These are phyloP conservation scores for Bungarus multicinctus DNA, from an alignment of 2,113 vertebrate genomes.

Conservation along the genomic window DNA sequence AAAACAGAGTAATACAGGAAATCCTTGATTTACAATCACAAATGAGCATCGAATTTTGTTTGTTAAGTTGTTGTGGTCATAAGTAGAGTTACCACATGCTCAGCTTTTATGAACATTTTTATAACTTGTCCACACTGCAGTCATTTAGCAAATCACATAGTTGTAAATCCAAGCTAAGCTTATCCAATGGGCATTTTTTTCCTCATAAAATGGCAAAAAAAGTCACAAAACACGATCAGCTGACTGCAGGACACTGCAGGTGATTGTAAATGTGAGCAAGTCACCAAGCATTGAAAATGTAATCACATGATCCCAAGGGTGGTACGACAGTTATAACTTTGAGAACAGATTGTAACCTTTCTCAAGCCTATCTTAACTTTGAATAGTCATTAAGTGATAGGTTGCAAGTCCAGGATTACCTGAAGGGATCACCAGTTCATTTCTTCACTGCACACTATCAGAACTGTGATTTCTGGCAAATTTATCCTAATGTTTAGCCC, in stretches of 20 bases:
- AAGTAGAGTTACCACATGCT: not conserved
- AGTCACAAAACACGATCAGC: not conserved
- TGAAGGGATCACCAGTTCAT: not conserved
- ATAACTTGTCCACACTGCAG: not conserved
- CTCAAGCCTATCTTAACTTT: not conserved
- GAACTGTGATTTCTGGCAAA: not conserved
- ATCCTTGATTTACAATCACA: not conserved
- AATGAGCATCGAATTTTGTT: not conserved
- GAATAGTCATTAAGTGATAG: not conserved
- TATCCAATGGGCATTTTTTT: not conserved
- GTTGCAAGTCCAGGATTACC: no score
- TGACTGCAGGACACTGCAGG: not conserved
- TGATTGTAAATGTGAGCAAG: not conserved
- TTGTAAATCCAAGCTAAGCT: not conserved
- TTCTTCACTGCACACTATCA: not conserved
- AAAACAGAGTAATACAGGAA: not conserved
- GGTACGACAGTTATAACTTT: not conserved
- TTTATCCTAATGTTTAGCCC: not conserved
- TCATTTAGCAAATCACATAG: not conserved
- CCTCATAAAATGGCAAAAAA: no score
- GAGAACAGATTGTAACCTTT: not conserved
- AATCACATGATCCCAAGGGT: not conserved
- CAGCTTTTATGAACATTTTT: not conserved
- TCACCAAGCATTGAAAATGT: not conserved
- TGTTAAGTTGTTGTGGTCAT: not conserved